phyloP scores from a whole-genome alignment of 2,888 invertebrate genomes.

The Drosophila siamana region DNA sequence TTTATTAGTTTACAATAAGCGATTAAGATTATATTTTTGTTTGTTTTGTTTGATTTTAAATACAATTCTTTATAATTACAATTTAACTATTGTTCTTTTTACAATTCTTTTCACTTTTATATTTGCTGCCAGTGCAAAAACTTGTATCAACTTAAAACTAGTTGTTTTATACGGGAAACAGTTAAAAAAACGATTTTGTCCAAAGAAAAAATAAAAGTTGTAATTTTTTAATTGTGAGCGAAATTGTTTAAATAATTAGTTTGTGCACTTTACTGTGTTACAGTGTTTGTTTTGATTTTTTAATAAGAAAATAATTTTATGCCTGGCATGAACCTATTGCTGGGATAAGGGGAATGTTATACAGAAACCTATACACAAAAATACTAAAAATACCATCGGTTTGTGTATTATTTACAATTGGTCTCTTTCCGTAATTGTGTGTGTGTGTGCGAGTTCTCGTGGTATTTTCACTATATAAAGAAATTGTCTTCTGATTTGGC shows the following conservation, averaged over 20 bases:
- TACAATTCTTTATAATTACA: slow-evolving; percentile 81
- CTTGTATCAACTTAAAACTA: slow-evolving; percentile 64
- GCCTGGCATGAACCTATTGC: slow-evolving; percentile 64
- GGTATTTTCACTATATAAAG: slow-evolving; percentile 67
- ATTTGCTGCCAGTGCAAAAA: slow-evolving; percentile 84
- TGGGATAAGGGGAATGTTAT: slow-evolving; percentile 23
- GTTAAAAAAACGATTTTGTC: slow-evolving; percentile 24
- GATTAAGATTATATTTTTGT: slow-evolving; percentile 73
- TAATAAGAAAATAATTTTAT: slow-evolving; percentile 75
- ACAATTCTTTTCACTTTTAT: slow-evolving; percentile 65
- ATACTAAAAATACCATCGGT: slow-evolving; percentile 63
- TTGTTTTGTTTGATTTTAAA: slow-evolving; percentile 65
- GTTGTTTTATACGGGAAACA: slow-evolving; percentile 26
- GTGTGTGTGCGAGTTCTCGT: slow-evolving; percentile 56
- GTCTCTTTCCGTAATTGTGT: slow-evolving; percentile 41
- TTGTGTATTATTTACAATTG: slow-evolving; percentile 71
- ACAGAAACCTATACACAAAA: slow-evolving; percentile 69
- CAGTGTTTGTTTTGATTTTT: slow-evolving; percentile 10
- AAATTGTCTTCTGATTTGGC: slow-evolving; percentile 72
- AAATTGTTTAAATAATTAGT: slow-evolving; percentile 40
- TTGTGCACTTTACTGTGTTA: slow-evolving; percentile 43
- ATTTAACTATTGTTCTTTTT: slow-evolving; percentile 83
- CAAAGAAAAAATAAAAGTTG: slow-evolving; percentile 80
- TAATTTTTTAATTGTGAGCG: slow-evolving; percentile 57
- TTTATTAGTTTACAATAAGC: slow-evolving; percentile 83